Percentiles rank a stretch among this genome's conserved stretches.
Conservation (phyloP, 2,797 vertebrate species). For the Vespertilio murinus region DNA sequence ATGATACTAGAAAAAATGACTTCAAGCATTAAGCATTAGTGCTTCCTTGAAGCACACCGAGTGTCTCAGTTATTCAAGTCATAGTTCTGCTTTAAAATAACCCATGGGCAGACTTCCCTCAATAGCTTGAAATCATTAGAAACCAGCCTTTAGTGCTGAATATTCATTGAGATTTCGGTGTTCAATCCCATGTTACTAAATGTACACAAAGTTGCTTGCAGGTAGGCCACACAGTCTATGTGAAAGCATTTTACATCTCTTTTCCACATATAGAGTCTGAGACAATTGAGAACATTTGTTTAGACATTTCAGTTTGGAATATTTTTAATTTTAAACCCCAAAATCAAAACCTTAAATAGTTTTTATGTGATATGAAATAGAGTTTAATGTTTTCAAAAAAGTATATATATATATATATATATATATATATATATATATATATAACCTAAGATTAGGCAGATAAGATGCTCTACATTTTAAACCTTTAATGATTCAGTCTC, state of each 20-base stretch:
- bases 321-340: background rate
- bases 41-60: background rate
- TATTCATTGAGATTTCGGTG: background rate
- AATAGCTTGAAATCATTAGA: background rate
- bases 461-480: conserved; percentile 26
- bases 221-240: background rate
- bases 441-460: conserved; percentile 38
- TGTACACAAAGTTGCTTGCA: background rate
- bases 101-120: background rate
- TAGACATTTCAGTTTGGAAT: background rate
- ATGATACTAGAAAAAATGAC: background rate
- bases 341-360: background rate
- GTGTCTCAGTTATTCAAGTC: background rate
- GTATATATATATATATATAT: no score
- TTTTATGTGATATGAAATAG: background rate
- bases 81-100: background rate
- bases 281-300: background rate
- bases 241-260: background rate
- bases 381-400: conserved; percentile 16
- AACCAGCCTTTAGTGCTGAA: background rate
- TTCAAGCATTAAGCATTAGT: background rate
- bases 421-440: no score
- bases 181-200: background rate
- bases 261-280: background rate
- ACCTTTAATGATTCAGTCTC: conserved; percentile 46